A percentile compares a stretch with the other conserved stretches of the same genome.
phyloP scores from a whole-genome alignment of 2,888 invertebrate genomes.

The Abrostola triplasia region DNA sequence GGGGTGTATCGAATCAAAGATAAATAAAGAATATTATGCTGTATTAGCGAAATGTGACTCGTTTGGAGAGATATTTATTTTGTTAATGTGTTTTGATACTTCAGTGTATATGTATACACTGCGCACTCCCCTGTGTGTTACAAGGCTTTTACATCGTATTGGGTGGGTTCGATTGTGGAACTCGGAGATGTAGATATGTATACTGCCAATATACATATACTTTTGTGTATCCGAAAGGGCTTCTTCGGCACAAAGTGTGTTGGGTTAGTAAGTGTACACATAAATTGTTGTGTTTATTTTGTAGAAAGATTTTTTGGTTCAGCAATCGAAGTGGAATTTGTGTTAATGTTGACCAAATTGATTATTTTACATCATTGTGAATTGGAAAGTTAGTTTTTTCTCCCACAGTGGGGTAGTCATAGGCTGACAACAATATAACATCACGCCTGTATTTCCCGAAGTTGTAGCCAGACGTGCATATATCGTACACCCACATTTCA shows the following conservation, averaged over 20 bases:
- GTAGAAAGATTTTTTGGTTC: neutral
- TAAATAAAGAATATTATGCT: slow-evolving; percentile 50
- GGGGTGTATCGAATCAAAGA: slow-evolving; percentile 29
- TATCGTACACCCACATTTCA: no score
- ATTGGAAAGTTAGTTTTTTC: no score
- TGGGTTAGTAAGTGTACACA: neutral
- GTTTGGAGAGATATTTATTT: slow-evolving; percentile 53
- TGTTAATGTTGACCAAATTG: no score
- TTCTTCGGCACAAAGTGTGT: neutral
- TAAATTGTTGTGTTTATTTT: neutral
- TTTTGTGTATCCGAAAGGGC: neutral
- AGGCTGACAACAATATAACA: no score
- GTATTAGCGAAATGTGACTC: slow-evolving; percentile 49
- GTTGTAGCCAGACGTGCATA: no score
- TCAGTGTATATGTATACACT: slow-evolving; percentile 24
- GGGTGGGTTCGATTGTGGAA: slow-evolving; percentile 14
- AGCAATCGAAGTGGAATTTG: no score
- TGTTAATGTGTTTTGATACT: slow-evolving; percentile 54
- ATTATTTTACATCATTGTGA: no score
- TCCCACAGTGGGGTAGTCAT: no score
- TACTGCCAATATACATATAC: no score
- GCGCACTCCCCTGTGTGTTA: slow-evolving; percentile 31
- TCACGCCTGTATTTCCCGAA: no score
- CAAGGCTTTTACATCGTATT: slow-evolving; percentile 33
- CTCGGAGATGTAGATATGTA: slow-evolving; percentile 2